Evolutionary conservation across 2,888 invertebrate genomes (phyloP), one percentile per base, ranked within the genome.

Genomic region (Agrochola lota): DNA sequence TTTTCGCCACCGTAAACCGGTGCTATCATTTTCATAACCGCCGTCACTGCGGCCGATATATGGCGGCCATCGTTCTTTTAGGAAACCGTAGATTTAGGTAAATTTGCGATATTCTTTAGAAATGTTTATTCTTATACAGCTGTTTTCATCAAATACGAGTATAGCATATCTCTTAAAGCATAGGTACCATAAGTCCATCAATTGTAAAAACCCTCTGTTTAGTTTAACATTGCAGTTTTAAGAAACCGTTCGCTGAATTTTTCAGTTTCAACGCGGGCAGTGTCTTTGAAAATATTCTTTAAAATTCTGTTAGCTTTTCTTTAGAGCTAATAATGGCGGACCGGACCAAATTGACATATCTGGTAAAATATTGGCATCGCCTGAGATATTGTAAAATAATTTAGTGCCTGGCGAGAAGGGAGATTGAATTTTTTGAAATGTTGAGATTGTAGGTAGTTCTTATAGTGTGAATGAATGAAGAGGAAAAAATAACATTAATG

Each of bases 261-360:
- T 63, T 68, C 66, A 67, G 35, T n/a, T 26, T 40, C 46, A 55
- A 3, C 52, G 46, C 62, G 15, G 15, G n/a, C 49, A 52, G 17
- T 71, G 71, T 83, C 78, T 78, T 64, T 60, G 59, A 78, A 82
- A 83, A 69, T 83, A 55, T 69, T 83, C 55, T 72, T 78, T 72
- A n/a, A 62, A 62, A 80, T 71, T 81, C 64, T 64, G 40, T 72
- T 82, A 77, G 64, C 78, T 77, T 77, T 78, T 63, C 77, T 77
- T 49, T 71, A 62, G 71, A 81, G 69, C 74, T 83, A 82, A 83
- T 83, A 82, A 67, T 71, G 70, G 81, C 35, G 46, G 69, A 83
- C 49, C 57, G 43, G n/a, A 70, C 74, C 46, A 71, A 83, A 79
- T 83, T 82, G 83, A 82, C 83, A 71, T 78, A 83, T 82, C 81